A percentile compares a stretch with the other conserved stretches of the same genome.
phyloP scores from a whole-genome alignment of 1,140 invertebrate species.

The Ephestia elutella region DNA sequence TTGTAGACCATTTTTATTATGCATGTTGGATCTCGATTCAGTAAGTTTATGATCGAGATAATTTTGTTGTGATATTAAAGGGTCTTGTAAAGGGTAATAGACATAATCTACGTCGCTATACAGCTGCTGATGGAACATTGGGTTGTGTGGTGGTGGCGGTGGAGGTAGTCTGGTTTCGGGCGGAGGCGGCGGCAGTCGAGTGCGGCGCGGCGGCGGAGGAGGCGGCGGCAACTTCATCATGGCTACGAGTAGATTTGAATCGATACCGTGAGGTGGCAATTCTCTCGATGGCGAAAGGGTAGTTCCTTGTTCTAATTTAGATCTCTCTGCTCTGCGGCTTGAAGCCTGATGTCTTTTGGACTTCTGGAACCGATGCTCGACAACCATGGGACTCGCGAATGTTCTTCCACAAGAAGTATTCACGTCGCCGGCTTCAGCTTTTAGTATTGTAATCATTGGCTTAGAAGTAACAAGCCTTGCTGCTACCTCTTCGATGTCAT shows the following conservation, averaged over 20 bases:
- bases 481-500: slow-evolving; percentile 76
- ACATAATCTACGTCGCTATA: slow-evolving; percentile 93
- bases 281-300: slow-evolving; percentile 57
- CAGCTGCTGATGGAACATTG: slow-evolving; percentile 89
- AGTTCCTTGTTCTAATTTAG: slow-evolving; percentile 59
- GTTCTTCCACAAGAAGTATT: slow-evolving; percentile 58
- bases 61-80: slow-evolving; percentile 90
- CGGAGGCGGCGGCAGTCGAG: slow-evolving; percentile 71
- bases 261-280: slow-evolving; percentile 34
- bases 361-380: slow-evolving; percentile 67
- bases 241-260: slow-evolving; percentile 77
- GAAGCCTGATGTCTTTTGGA: slow-evolving; percentile 65
- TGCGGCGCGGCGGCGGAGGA: slow-evolving; percentile 73
- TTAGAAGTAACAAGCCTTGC: slow-evolving; percentile 80
- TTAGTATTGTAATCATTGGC: slow-evolving; percentile 80
- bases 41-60: slow-evolving; percentile 90
- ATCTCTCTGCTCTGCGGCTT: slow-evolving; percentile 59
- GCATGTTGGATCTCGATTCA: slow-evolving; percentile 61
- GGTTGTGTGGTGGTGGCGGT: slow-evolving; percentile 80
- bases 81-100: slow-evolving; percentile 91
- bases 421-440: slow-evolving; percentile 77
- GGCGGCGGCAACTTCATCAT: slow-evolving; percentile 75
- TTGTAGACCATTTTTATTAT: slow-evolving; percentile 80
- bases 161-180: slow-evolving; percentile 76
- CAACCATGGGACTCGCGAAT: slow-evolving; percentile 65